Evolutionary conservation across 2,888 invertebrate species (phyloP).

Genomic region (Yponomeuta evonymella): DNA sequence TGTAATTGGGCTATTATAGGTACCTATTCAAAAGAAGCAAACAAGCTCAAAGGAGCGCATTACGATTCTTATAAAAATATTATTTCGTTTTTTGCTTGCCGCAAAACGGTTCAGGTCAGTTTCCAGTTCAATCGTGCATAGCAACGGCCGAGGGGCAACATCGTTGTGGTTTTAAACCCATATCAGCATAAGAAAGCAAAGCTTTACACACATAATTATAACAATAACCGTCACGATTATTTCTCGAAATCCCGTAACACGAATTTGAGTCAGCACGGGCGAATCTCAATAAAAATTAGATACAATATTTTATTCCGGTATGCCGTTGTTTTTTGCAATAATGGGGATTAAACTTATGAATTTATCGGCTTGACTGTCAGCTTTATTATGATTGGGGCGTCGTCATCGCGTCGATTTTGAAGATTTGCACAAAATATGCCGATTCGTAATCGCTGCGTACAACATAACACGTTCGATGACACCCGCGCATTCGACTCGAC

Average conservation of each 20-base stretch:
- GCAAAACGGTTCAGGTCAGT: constrained; percentile 31
- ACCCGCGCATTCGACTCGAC: constrained; percentile 10
- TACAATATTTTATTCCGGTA: constrained; percentile 56
- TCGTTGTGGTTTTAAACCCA: constrained; percentile 1
- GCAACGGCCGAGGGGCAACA: constrained; percentile 38
- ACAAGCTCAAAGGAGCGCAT: not conserved
- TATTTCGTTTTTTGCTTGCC: not conserved
- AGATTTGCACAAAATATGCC: not conserved
- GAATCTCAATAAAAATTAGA: constrained; percentile 47
- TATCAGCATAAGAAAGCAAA: constrained; percentile 3
- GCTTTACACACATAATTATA: constrained; percentile 21
- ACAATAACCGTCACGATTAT: constrained; percentile 43
- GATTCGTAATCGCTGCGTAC: not conserved
- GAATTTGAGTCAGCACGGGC: constrained; percentile 32
- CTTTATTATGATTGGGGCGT: constrained; percentile 45
- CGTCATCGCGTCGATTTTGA: constrained; percentile 4
- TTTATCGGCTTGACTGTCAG: constrained; percentile 54
- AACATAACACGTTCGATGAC: constrained; percentile 14
- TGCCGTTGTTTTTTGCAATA: constrained; percentile 64
- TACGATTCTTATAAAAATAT: not conserved
- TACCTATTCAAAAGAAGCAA: not conserved
- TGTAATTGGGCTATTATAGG: not conserved
- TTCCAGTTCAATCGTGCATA: constrained; percentile 47
- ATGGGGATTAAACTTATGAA: constrained; percentile 67
- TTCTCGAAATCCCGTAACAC: constrained; percentile 53